phyloP scores from a whole-genome alignment of 2,888 invertebrate genomes.

The Lycophotia porphyrea region DNA sequence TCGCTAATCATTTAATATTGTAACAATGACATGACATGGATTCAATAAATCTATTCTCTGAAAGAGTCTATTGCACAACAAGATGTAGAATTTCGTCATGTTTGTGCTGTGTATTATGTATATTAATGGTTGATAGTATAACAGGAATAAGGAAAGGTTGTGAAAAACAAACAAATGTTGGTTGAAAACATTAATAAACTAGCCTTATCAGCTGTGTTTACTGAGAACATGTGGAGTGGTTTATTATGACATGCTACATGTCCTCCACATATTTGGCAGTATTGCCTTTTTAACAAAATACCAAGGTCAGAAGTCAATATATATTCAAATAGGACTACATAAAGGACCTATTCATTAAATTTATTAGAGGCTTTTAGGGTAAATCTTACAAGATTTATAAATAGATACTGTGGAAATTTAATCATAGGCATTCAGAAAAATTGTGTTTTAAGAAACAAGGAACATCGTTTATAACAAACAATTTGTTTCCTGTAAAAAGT shows the following conservation, averaged over 20 bases:
- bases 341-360: background rate
- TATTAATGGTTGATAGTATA: conserved; percentile 5
- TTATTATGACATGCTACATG: conserved; percentile 56
- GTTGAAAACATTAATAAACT: conserved; percentile 36
- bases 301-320: conserved; percentile 34
- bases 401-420: background rate
- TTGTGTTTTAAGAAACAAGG: background rate
- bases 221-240: conserved; percentile 62
- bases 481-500: background rate
- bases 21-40: conserved; percentile 62
- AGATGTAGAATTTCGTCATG: conserved; percentile 76
- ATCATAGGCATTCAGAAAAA: background rate
- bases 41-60: conserved; percentile 63
- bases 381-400: background rate
- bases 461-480: background rate
- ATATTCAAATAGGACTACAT: background rate
- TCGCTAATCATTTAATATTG: conserved; percentile 63
- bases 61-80: conserved; percentile 80
- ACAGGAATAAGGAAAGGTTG: conserved; percentile 1
- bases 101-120: conserved; percentile 26
- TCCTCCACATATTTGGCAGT: conserved; percentile 33
- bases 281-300: conserved; percentile 1
- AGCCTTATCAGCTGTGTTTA: conserved; percentile 67
- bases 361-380: background rate
- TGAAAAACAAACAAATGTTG: conserved; percentile 30